Conservation (phyloP, 2,888 invertebrate genomes). For the Mystacides longicornis region DNA sequence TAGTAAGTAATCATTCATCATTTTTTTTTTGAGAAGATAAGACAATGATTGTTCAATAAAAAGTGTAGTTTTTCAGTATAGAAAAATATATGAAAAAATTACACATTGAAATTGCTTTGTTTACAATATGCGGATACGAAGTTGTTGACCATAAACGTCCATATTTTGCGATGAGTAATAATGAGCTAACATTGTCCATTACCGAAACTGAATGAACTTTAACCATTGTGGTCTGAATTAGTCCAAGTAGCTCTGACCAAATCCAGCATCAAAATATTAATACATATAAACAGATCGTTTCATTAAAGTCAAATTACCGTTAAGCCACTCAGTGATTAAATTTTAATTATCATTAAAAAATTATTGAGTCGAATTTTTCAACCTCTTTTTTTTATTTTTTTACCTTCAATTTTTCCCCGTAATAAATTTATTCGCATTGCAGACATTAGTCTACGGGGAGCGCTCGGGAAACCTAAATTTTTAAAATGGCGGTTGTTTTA, state of each 20-base stretch:
- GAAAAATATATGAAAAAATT: background rate
- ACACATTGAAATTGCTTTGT: background rate
- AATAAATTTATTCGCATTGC: background rate
- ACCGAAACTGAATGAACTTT: too few relatives aligned
- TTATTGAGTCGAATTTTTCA: background rate
- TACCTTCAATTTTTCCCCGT: background rate
- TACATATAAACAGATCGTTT: background rate
- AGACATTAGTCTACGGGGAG: constrained; percentile 3
- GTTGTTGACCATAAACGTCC: too few relatives aligned
- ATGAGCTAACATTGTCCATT: too few relatives aligned
- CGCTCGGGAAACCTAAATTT: constrained; percentile 4
- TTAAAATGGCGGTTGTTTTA: constrained; percentile 5
- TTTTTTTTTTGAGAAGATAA: too few relatives aligned
- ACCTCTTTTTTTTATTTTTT: background rate
- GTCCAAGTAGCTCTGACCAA: too few relatives aligned
- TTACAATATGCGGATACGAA: too few relatives aligned
- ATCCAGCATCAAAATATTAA: background rate
- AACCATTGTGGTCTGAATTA: too few relatives aligned
- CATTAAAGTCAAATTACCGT: background rate
- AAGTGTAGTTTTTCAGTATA: background rate
- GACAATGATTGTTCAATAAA: too few relatives aligned
- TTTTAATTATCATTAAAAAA: background rate
- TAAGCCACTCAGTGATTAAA: background rate
- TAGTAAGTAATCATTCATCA: too few relatives aligned
- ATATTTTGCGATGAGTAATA: too few relatives aligned